A percentile compares a stretch with the other conserved stretches of the same genome.
These are phyloP conservation scores for Cyprinella venusta DNA, from an alignment of 2,797 vertebrate genomes.

Conservation along the genomic window DNA sequence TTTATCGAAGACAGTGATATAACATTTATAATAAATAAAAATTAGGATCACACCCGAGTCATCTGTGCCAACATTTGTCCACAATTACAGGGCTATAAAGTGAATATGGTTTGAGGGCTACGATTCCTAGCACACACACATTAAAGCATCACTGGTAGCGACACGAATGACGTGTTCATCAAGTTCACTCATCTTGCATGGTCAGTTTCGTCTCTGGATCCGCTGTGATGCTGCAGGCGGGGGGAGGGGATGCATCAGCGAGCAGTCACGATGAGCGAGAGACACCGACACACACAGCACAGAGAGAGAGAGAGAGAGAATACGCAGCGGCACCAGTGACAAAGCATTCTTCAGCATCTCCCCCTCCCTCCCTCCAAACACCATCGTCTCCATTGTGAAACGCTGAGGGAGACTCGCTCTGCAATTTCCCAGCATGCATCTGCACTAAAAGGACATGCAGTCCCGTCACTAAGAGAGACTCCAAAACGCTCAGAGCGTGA, in stretches of 20 bases:
- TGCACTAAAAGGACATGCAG: conserved; percentile 3
- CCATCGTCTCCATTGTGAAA: conserved; percentile 14
- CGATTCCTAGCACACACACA: neutral
- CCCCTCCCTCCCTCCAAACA: neutral
- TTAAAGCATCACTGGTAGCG: neutral
- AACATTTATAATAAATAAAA: no score
- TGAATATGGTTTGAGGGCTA: no score
- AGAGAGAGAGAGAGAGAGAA: conserved; percentile 40
- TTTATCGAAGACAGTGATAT: no score
- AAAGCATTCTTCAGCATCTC: conserved; percentile 71
- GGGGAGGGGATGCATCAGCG: conserved; percentile 49
- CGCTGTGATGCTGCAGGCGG: conserved; percentile 30
- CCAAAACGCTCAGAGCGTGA: neutral
- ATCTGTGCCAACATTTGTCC: no score
- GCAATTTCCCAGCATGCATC: conserved; percentile 32
- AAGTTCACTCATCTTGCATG: neutral
- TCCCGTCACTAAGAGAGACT: neutral
- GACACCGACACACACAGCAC: conserved; percentile 47
- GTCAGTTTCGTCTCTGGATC: neutral
- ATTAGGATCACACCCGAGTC: no score
- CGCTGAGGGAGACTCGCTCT: conserved; percentile 6
- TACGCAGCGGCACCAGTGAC: conserved; percentile 73
- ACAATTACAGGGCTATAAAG: no score
- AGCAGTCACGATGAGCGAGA: conserved; percentile 61
- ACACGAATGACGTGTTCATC: neutral